Base-by-base conservation (phyloP, 30 jellyfish, hydroid and myxozoan species). In the Rhopilema esculentum region DNA sequence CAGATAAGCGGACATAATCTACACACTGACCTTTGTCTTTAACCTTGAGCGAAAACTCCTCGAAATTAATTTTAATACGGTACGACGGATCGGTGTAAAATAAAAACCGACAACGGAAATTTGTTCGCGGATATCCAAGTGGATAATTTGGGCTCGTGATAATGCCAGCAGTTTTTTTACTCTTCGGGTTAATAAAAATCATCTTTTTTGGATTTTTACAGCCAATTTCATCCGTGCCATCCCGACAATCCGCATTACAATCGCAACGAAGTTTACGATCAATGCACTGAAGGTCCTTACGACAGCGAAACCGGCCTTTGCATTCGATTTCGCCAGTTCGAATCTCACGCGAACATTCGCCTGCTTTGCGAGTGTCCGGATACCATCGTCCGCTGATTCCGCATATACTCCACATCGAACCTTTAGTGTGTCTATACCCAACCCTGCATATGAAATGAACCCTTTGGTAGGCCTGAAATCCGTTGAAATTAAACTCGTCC, bases 321-420 rank as follows among this genome's bases (percentile, higher is more conserved):
- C 94, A 75, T 66, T 67, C 84, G 49, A 65, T 68, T 40, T 70
- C 81, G 2, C 94, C 70, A 16, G 84, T 75, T 30, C 94, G 84
- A 49, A 75, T 29, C 51, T 86, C 94, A 24, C 89, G 83, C 52
- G 89, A 28, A 70, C 94, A 86, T n/a, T 64, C 84, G 28, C 94
- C 94, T 19, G 89, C 85, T 23, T 66, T 64, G 19, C 70, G 66
- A 49, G 94, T 75, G 71, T 86, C 89, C 85, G 94, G 94, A 27
- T 51, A 66, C 94, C 94, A 86, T 16, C 85, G 63, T 9, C 94
- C 94, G 70, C 79, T 74, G 48, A 63, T 81, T 1, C 82, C 77
- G 27, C 94, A 86, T 6, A 86, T 75, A 27, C 94, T 86, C 94
- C 94, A 86, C 94, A 86, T 86, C 30, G 80, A 64, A 50, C 94